These are phyloP conservation scores for Rhodeus uyekii DNA, from an alignment of 2,797 vertebrate genomes.

Conservation along the genomic window DNA sequence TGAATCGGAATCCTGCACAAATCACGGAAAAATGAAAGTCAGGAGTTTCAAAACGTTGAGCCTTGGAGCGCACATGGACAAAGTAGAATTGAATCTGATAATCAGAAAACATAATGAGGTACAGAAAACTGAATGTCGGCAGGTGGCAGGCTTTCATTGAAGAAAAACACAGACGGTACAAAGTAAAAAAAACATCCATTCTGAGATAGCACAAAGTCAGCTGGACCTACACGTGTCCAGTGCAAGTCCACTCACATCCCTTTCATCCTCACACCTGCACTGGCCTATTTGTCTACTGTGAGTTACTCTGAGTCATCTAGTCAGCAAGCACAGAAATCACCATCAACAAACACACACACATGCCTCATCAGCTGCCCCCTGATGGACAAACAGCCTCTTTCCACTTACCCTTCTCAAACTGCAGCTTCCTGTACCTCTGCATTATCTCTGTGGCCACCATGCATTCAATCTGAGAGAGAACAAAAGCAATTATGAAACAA, in stretches of 20 bases:
- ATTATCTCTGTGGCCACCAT: constrained; percentile 96
- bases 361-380: neutral
- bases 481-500: constrained; percentile 30
- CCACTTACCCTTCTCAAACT: constrained; percentile 94
- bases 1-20: no score
- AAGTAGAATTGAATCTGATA: neutral
- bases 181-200: constrained; percentile 28
- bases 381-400: constrained; percentile 14
- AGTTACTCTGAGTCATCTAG: constrained; percentile 29
- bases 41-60: neutral
- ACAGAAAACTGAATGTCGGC: neutral
- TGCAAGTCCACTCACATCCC: constrained; percentile 15
- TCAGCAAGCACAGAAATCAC: constrained; percentile 22
- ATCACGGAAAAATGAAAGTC: neutral
- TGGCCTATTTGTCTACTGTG: constrained; percentile 19
- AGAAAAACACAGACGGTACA: neutral
- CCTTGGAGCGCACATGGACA: neutral
- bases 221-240: constrained; percentile 23
- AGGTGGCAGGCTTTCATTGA: constrained; percentile 30
- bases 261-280: neutral
- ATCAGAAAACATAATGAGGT: neutral
- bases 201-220: constrained; percentile 40
- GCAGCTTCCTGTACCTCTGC: constrained; percentile 96
- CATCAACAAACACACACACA: constrained; percentile 6
- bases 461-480: constrained; percentile 88